Conservation (phyloP, 2,113 vertebrate species). For the Trogon surrucura region DNA sequence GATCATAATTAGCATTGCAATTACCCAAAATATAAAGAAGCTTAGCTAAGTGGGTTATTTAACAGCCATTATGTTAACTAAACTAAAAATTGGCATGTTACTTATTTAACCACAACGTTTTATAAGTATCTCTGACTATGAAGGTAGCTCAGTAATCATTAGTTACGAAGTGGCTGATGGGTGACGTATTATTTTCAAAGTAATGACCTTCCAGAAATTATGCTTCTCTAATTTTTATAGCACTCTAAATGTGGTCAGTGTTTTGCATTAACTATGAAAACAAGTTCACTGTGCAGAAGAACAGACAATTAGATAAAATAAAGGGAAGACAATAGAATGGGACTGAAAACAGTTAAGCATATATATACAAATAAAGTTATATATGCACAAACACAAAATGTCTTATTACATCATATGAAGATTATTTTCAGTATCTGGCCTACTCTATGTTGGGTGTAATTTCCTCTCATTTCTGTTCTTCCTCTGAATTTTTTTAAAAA, state of each 20-base stretch:
- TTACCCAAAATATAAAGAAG: neutral
- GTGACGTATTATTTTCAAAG: neutral
- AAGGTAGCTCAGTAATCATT: neutral
- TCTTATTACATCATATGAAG: neutral
- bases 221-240: neutral
- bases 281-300: neutral
- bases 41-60: neutral
- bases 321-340: neutral
- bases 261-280: neutral
- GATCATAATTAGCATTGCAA: neutral
- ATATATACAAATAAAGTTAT: neutral
- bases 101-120: neutral
- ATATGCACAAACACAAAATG: neutral
- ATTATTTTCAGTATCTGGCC: neutral
- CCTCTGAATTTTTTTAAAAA: neutral
- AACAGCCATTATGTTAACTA: neutral
- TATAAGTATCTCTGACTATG: neutral
- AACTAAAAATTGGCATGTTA: neutral
- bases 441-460: rapidly evolving
- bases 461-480: neutral
- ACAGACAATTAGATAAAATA: neutral
- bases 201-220: neutral
- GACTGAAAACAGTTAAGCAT: neutral
- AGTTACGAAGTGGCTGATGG: neutral
- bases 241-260: neutral